Percentiles rank a stretch among this genome's conserved stretches.
Evolutionary conservation across 2,888 invertebrate species (phyloP).

Genomic region (Cyrtodaria siliqua): DNA sequence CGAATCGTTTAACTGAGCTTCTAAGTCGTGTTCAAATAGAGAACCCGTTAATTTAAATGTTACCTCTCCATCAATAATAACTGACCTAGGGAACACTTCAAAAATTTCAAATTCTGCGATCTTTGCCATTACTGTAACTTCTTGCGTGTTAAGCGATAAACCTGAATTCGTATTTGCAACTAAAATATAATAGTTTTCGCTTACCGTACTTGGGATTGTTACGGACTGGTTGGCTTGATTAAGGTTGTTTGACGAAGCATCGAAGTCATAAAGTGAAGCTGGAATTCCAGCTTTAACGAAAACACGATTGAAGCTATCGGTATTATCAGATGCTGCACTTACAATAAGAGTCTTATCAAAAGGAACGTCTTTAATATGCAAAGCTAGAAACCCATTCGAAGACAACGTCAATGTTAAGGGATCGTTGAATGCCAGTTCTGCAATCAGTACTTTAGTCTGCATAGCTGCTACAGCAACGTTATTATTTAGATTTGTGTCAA

Average conservation of each 20-base stretch:
- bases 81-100: slow-evolving; percentile 12
- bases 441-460: slow-evolving; percentile 15
- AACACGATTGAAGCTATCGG: slow-evolving; percentile 25
- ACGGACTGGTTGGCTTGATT: slow-evolving; percentile 31
- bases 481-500: slow-evolving; percentile 39
- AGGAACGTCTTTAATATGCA: slow-evolving; percentile 25
- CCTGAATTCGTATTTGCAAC: slow-evolving; percentile 15
- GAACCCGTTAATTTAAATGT: slow-evolving; percentile 42
- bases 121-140: slow-evolving; percentile 16
- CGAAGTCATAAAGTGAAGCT: slow-evolving; percentile 44
- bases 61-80: slow-evolving; percentile 17
- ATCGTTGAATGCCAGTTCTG: neutral
- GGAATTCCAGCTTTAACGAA: slow-evolving; percentile 28
- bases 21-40: slow-evolving; percentile 30
- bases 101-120: slow-evolving; percentile 50
- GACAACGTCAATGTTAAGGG: no score
- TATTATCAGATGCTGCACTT: slow-evolving; percentile 4
- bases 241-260: slow-evolving; percentile 25
- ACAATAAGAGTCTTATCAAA: slow-evolving; percentile 40
- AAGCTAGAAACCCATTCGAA: neutral
- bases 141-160: neutral
- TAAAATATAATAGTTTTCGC: slow-evolving; percentile 36
- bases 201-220: slow-evolving; percentile 30
- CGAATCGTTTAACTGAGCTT: slow-evolving; percentile 10
- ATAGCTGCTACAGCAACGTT: slow-evolving; percentile 26